Conservation (phyloP, 1,140 invertebrate genomes). For the Drosophila bifasciata region DNA sequence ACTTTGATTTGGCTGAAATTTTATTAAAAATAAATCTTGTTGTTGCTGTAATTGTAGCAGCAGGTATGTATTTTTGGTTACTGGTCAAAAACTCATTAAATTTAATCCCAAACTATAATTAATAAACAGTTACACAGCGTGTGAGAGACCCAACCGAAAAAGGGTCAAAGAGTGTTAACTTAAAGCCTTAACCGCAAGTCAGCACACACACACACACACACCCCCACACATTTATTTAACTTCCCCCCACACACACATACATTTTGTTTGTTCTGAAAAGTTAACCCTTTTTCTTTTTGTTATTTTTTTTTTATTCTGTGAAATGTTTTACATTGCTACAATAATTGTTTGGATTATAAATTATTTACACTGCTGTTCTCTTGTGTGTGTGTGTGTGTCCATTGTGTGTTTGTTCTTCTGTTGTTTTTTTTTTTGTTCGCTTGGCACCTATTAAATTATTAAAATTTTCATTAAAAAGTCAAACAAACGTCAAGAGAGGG, state of each 20-base stretch:
- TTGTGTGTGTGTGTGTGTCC: slow-evolving; percentile 22
- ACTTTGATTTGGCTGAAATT: background rate
- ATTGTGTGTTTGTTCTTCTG: slow-evolving; percentile 23
- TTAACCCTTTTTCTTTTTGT: slow-evolving; percentile 6
- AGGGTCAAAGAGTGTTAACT: too few relatives aligned
- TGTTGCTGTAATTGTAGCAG: background rate
- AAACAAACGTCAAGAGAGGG: slow-evolving; percentile 52
- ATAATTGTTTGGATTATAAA: slow-evolving; percentile 46
- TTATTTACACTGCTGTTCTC: slow-evolving; percentile 57
- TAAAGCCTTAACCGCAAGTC: too few relatives aligned
- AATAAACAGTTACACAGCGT: too few relatives aligned
- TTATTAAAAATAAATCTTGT: slow-evolving; percentile 7
- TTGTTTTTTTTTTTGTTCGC: slow-evolving; percentile 20
- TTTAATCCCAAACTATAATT: too few relatives aligned
- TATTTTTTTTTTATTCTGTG: slow-evolving; percentile 8
- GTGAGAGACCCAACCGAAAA: too few relatives aligned
- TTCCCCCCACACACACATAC: background rate
- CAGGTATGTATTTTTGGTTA: background rate
- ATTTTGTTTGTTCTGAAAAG: slow-evolving; percentile 4
- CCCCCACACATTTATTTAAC: background rate
- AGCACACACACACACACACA: background rate
- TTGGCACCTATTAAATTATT: slow-evolving; percentile 58
- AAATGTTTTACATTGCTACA: slow-evolving; percentile 6
- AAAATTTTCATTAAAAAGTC: slow-evolving; percentile 77
- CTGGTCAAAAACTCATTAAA: background rate